phyloP scores from a whole-genome alignment of 2,888 invertebrate genomes.

The Cremastobaeus sp. region DNA sequence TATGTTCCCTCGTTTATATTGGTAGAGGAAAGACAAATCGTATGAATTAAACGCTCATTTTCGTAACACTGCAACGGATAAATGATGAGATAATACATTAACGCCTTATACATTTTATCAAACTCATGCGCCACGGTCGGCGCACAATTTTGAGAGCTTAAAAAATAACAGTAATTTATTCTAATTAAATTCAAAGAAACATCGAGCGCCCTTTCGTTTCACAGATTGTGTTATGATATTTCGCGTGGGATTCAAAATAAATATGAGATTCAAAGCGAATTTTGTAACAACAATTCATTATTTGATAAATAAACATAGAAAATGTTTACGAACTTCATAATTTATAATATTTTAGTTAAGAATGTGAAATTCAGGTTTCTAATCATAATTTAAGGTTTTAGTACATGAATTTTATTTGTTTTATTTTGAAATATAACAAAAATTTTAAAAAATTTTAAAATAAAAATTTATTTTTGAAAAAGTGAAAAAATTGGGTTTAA shows the following conservation, averaged over 20 bases:
- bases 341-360: too few relatives aligned
- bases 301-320: too few relatives aligned
- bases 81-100: conserved; percentile 66
- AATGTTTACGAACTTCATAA: too few relatives aligned
- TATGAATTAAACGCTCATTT: conserved; percentile 51
- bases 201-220: conserved; percentile 12
- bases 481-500: too few relatives aligned
- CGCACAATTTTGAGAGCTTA: conserved; percentile 63
- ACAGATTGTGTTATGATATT: conserved; percentile 36
- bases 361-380: too few relatives aligned
- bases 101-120: conserved; percentile 74
- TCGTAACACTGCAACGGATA: conserved; percentile 48
- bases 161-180: conserved; percentile 75
- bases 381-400: too few relatives aligned
- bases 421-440: too few relatives aligned
- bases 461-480: too few relatives aligned
- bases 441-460: too few relatives aligned
- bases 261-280: too few relatives aligned
- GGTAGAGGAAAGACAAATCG: conserved; percentile 39
- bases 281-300: too few relatives aligned
- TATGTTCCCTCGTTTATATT: conserved; percentile 32
- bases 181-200: conserved; percentile 71
- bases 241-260: conserved; percentile 21
- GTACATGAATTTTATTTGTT: too few relatives aligned
- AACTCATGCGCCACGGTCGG: conserved; percentile 70